Evolutionary conservation across 2,888 invertebrate genomes (phyloP).

Genomic region (Harpagoxenus sublaevis): DNA sequence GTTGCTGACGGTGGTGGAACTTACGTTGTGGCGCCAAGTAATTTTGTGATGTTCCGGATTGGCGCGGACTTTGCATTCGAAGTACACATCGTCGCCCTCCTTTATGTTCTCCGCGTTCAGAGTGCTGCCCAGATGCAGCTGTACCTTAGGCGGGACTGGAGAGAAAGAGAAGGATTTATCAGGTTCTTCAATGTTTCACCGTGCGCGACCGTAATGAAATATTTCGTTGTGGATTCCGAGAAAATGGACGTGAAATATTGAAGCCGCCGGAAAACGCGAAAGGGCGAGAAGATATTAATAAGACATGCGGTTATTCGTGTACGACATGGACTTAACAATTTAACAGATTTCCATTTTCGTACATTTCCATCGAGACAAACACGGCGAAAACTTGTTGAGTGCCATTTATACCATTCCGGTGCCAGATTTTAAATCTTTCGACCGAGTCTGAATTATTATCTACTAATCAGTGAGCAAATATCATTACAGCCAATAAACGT

Average conservation of each 20-base stretch:
- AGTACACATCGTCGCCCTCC: conserved; percentile 93
- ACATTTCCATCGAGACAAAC: too few species aligned
- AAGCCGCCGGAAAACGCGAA: background rate
- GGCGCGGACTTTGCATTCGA: conserved; percentile 92
- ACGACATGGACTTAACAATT: background rate
- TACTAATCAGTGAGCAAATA: background rate
- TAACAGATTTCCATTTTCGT: background rate
- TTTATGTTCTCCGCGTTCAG: conserved; percentile 92
- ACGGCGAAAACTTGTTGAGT: background rate
- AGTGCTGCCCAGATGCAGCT: conserved; percentile 91
- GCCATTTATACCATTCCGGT: background rate
- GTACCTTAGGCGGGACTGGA: conserved; percentile 92
- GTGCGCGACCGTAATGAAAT: conserved; percentile 40
- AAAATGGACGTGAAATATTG: conserved; percentile 10
- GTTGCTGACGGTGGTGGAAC: conserved; percentile 81
- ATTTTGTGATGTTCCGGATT: conserved; percentile 93
- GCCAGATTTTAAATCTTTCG: background rate
- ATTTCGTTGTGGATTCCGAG: background rate
- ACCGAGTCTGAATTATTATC: background rate
- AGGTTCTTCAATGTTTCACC: conserved; percentile 15
- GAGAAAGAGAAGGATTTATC: conserved; percentile 17
- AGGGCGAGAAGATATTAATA: background rate
- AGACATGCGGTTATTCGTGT: background rate
- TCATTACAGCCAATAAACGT: background rate
- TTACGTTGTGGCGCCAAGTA: conserved; percentile 93